These are phyloP conservation scores for Uloborus plumipes DNA, from an alignment of 2,888 invertebrate genomes.

Conservation along the genomic window DNA sequence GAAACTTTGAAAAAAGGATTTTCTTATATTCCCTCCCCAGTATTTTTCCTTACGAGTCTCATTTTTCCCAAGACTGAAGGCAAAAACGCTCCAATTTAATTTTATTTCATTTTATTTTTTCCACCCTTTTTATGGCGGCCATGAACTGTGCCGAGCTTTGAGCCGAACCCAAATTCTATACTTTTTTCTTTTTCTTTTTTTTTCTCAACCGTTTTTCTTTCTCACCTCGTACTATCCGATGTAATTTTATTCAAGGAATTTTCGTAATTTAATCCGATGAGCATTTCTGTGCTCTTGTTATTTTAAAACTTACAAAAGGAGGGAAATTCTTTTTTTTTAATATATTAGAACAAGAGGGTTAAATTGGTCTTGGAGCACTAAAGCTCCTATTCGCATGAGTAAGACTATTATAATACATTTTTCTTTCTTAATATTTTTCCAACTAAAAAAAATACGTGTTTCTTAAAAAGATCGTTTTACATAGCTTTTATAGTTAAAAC, in stretches of 20 bases:
- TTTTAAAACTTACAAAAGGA: conserved; percentile 15
- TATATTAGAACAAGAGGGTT: neutral
- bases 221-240: conserved; percentile 25
- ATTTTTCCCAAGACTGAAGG: conserved; percentile 21
- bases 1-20: conserved; percentile 40
- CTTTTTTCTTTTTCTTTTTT: conserved; percentile 7
- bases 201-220: neutral
- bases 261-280: conserved; percentile 46
- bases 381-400: conserved; percentile 12
- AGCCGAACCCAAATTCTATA: conserved; percentile 24
- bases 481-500: neutral
- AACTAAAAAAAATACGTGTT: conserved; percentile 3
- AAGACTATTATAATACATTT: conserved; percentile 21
- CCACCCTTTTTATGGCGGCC: conserved; percentile 13
- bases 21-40: conserved; percentile 30
- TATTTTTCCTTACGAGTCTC: conserved; percentile 31
- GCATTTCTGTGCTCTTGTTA: conserved; percentile 23
- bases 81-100: conserved; percentile 38
- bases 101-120: conserved; percentile 27
- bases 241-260: conserved; percentile 57
- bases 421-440: neutral
- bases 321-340: neutral
- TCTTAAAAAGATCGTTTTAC: conserved; percentile 17
- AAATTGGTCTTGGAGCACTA: conserved; percentile 6
- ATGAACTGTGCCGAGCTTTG: conserved; percentile 10